A percentile compares a stretch with the other conserved stretches of the same genome.
phyloP scores from a whole-genome alignment of 2,113 vertebrate genomes.

The Strix aluco region DNA sequence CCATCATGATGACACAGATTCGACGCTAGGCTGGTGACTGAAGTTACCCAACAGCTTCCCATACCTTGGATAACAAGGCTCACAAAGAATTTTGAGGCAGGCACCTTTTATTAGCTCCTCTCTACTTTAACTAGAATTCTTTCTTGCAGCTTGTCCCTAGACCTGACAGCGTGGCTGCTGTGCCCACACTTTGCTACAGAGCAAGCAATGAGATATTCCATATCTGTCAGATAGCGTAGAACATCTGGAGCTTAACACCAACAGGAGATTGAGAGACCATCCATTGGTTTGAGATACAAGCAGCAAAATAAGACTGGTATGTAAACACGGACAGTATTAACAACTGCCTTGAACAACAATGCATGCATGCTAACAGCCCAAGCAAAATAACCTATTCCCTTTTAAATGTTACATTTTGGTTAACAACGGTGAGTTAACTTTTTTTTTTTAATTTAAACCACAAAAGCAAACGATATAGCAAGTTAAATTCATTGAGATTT shows the following conservation, averaged over 20 bases:
- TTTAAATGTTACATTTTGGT: neutral
- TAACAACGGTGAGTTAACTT: neutral
- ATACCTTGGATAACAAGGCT: neutral
- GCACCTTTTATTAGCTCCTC: neutral
- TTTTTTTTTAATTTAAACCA: neutral
- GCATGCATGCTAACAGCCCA: neutral
- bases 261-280: neutral
- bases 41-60: neutral
- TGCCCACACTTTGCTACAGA: neutral
- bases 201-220: neutral
- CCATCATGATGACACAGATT: neutral
- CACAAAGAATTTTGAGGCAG: neutral
- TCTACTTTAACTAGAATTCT: neutral
- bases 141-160: neutral
- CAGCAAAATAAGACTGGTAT: neutral
- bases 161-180: neutral
- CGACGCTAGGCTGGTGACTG: neutral
- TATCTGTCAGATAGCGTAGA: neutral
- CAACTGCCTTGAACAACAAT: neutral
- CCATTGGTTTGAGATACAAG: neutral
- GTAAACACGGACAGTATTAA: neutral
- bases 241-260: neutral
- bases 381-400: neutral
- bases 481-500: neutral
- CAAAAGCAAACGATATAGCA: neutral